Conservation (phyloP, 2,113 vertebrate species). For the Panurus biarmicus region DNA sequence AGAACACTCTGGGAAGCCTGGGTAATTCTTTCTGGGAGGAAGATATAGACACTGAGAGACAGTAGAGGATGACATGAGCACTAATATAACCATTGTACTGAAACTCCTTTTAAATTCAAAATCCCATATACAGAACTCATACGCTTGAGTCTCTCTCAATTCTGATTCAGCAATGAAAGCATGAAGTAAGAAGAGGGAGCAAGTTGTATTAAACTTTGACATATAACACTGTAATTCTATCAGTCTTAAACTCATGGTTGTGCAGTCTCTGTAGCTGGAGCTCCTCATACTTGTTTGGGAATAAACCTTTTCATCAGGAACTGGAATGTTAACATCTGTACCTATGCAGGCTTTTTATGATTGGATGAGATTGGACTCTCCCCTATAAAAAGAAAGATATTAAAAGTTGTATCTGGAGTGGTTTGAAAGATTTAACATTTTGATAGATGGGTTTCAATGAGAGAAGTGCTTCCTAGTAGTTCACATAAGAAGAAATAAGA, state of each 20-base stretch:
- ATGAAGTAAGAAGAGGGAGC: neutral
- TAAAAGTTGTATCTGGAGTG: neutral
- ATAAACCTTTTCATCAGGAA: neutral
- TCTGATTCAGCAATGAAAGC: neutral
- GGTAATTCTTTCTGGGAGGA: neutral
- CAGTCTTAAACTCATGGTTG: neutral
- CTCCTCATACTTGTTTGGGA: neutral
- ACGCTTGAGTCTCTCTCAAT: rapidly evolving
- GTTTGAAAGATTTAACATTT: neutral
- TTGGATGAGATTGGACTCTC: neutral
- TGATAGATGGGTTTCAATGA: neutral
- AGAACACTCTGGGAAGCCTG: neutral
- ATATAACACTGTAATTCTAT: neutral
- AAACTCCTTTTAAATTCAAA: neutral
- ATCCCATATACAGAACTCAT: neutral
- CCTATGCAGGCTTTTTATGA: neutral
- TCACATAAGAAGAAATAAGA: neutral
- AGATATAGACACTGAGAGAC: neutral
- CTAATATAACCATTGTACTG: neutral
- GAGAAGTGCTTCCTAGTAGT: neutral
- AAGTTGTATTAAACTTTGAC: neutral
- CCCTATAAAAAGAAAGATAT: neutral
- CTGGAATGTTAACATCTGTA: neutral
- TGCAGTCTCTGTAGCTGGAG: neutral
- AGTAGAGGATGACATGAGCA: neutral